These are phyloP conservation scores for Xenopus laevis DNA, from an alignment of 2,113 vertebrate species.

Conservation along the genomic window DNA sequence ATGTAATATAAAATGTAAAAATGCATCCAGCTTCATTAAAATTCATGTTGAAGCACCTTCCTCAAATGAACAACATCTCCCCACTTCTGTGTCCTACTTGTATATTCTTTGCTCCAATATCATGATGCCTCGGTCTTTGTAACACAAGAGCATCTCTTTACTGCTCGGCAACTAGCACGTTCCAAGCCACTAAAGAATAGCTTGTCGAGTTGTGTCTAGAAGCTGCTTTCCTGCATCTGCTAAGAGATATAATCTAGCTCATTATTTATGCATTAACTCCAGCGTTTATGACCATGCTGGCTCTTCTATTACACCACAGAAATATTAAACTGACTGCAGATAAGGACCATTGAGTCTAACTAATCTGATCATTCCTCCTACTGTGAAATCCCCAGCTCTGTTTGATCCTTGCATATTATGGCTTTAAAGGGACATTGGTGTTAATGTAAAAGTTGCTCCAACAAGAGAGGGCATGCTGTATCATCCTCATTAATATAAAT, in stretches of 20 bases:
- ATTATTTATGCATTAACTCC: not conserved
- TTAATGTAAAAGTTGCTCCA: not conserved
- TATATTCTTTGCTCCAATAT: no score
- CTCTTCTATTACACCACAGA: not conserved
- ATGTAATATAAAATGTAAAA: no score
- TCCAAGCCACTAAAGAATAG: not conserved
- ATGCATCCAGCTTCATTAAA: no score
- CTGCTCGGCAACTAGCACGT: not conserved
- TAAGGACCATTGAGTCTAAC: constrained; percentile 4
- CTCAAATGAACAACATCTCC: no score
- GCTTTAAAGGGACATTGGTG: not conserved
- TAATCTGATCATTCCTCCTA: not conserved
- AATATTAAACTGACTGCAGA: constrained; percentile 4
- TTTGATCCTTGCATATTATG: not conserved
- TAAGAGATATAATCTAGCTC: constrained; percentile 6
- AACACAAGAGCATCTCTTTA: not conserved
- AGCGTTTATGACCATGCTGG: not conserved
- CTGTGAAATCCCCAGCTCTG: not conserved
- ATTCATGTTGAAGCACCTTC: no score
- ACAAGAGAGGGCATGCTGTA: no score
- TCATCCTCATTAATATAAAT: no score
- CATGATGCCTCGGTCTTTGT: not conserved
- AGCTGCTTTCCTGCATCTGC: not conserved
- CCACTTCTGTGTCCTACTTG: no score
- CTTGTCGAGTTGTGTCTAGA: not conserved